A percentile compares a stretch with the other conserved stretches of the same genome.
phyloP scores from a whole-genome alignment of 2,113 vertebrate species.

The Tenebrosternarchus preto region DNA sequence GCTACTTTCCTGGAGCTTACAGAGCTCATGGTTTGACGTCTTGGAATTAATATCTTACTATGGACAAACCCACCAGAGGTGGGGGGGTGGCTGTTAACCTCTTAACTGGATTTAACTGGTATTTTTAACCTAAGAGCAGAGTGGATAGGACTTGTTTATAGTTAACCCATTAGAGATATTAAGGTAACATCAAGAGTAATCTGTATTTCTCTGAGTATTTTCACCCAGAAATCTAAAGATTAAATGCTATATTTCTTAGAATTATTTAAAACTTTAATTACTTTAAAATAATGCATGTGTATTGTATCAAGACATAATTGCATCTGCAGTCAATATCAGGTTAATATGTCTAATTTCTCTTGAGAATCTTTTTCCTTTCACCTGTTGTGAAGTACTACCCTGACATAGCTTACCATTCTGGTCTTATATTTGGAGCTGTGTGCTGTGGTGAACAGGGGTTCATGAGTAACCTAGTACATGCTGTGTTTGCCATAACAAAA shows the following conservation, averaged over 20 bases:
- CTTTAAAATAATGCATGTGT: background rate
- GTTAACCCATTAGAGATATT: background rate
- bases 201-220: background rate
- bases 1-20: conserved; percentile 38
- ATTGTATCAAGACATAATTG: background rate
- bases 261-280: no score
- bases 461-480: conserved; percentile 30
- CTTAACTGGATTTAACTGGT: conserved; percentile 55
- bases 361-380: background rate
- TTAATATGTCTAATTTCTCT: background rate
- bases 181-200: background rate
- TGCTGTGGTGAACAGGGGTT: conserved; percentile 32
- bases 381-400: background rate
- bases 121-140: conserved; percentile 50
- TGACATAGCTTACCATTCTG: conserved; percentile 7
- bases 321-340: background rate
- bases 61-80: conserved; percentile 49
- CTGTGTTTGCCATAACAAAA: conserved; percentile 45
- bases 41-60: conserved; percentile 57
- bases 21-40: conserved; percentile 28
- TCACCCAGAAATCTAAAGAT: background rate
- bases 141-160: background rate
- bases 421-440: conserved; percentile 16
- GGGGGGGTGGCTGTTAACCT: conserved; percentile 46
- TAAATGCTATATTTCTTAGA: no score